Evolutionary conservation across 2,888 invertebrate species (phyloP), one percentile per base, ranked within the genome.

Genomic region (Coenonympha arcania): DNA sequence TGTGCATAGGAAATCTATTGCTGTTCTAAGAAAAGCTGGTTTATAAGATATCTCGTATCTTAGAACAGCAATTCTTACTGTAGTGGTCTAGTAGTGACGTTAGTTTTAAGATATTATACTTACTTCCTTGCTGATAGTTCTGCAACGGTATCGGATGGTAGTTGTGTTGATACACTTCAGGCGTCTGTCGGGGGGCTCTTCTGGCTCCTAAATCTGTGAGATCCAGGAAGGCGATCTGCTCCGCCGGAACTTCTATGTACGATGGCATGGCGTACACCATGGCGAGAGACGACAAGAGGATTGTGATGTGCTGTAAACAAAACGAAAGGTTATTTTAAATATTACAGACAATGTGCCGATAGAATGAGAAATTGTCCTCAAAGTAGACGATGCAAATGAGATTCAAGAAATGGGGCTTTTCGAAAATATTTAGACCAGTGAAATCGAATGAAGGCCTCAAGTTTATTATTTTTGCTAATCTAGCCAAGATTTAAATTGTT

Each of bases 211-310:
- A 39, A 1, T 81, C 79, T 15, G 79, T 78, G 33, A 89, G 73
- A 63, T 89, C 89, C 57, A 89, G 74, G 65, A 89, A 85, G 43
- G 89, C 88, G 54, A 89, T 82, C 65, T 88, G 88, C 60, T 89
- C 89, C 2, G 89, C 85, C 0, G 90, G 89, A 15, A 90, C 88
- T 13, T 89, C 89, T 55, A 90, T 88, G 78, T 87, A 90, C 9
- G 88, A 87, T 0, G 89, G 88, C 63, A 86, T 84, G 13, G 87
- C 89, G 37, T 71, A 52, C 1, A 73, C 71, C 13, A 71, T 63
- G 36, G 75, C 74, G 4, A 69, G 66, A 18, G 77, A 34, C 28
- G 76, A 61, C 19, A 73, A 63, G 46, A 84, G 54, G 39, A 81
- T 69, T 54, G 80, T 34, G 24, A 73, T 54, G 50, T 75, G 65